phyloP scores from a whole-genome alignment of 2,797 vertebrate genomes.

The Pterois miles region DNA sequence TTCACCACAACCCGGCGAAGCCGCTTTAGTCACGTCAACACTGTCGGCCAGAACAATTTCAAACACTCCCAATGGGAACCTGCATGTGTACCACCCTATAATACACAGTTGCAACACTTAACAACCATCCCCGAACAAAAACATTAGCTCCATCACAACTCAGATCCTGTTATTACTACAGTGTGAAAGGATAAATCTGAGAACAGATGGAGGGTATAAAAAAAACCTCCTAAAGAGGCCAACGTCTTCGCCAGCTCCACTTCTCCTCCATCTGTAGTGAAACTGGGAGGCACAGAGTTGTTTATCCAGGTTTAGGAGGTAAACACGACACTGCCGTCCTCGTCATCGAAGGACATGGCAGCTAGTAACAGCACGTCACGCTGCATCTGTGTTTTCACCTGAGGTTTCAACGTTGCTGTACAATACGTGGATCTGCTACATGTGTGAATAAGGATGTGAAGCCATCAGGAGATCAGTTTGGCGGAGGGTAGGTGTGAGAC shows the following conservation, averaged over 20 bases:
- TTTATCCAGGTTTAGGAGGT: slow-evolving; percentile 36
- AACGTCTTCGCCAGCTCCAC: slow-evolving; percentile 18
- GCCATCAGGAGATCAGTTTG: background rate
- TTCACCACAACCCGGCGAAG: slow-evolving; percentile 43
- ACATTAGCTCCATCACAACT: background rate
- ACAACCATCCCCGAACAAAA: slow-evolving; percentile 12
- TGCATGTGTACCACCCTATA: background rate
- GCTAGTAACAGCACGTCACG: background rate
- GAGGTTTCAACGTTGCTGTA: background rate
- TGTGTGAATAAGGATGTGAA: background rate
- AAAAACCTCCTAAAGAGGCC: slow-evolving; percentile 10
- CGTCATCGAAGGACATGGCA: slow-evolving; percentile 1
- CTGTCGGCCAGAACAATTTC: slow-evolving; percentile 1
- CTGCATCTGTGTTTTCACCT: background rate
- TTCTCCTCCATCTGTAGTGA: slow-evolving; percentile 31
- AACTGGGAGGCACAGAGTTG: slow-evolving; percentile 15
- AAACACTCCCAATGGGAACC: slow-evolving; percentile 11
- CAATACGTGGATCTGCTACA: background rate
- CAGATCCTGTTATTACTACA: background rate
- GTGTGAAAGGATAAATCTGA: slow-evolving; percentile 3
- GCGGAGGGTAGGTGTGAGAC: background rate
- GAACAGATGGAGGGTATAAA: slow-evolving; percentile 42
- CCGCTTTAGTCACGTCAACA: slow-evolving; percentile 52
- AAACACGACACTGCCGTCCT: slow-evolving; percentile 17
- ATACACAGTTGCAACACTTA: slow-evolving; percentile 7